A percentile compares a stretch with the other conserved stretches of the same genome.
phyloP scores from a whole-genome alignment of 2,113 vertebrate genomes.

The Nematolebias whitei region DNA sequence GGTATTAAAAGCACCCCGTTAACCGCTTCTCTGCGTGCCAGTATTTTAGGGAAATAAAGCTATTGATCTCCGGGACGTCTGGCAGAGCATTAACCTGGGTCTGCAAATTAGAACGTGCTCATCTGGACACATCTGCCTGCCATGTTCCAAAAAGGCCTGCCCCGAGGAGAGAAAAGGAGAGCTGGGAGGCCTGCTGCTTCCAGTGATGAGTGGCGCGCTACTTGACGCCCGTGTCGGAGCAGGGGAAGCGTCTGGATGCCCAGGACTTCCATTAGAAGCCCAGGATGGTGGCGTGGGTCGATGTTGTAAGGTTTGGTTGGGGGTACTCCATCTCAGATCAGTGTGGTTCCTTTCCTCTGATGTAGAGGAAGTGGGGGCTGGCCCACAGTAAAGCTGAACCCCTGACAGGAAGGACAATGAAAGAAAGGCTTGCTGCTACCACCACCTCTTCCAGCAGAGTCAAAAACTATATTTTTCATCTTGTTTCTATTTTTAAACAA shows the following conservation, averaged over 20 bases:
- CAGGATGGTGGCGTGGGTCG: constrained; percentile 76
- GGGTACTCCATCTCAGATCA: constrained; percentile 78
- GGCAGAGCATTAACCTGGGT: constrained; percentile 77
- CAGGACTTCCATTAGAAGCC: constrained; percentile 80
- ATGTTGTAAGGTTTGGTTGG: constrained; percentile 77
- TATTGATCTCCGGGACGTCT: constrained; percentile 78
- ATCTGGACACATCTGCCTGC: constrained; percentile 77
- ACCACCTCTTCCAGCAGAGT: constrained; percentile 27
- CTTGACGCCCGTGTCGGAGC: constrained; percentile 69
- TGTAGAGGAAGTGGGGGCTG: constrained; percentile 59
- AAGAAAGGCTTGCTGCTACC: constrained; percentile 41
- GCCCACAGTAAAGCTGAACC: constrained; percentile 64
- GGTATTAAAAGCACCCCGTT: constrained; percentile 74
- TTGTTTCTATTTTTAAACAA: constrained; percentile 25
- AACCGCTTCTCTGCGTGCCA: constrained; percentile 69
- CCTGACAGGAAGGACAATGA: constrained; percentile 70
- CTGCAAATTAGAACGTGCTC: constrained; percentile 78
- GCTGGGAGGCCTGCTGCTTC: constrained; percentile 68
- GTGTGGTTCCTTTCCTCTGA: constrained; percentile 71
- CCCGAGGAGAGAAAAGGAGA: constrained; percentile 64
- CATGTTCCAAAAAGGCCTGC: constrained; percentile 74
- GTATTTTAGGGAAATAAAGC: constrained; percentile 82
- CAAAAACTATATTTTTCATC: constrained; percentile 30
- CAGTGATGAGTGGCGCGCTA: constrained; percentile 73
- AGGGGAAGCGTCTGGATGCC: constrained; percentile 72